Conservation (phyloP, 2,888 invertebrate species). For the Maniola hyperantus region DNA sequence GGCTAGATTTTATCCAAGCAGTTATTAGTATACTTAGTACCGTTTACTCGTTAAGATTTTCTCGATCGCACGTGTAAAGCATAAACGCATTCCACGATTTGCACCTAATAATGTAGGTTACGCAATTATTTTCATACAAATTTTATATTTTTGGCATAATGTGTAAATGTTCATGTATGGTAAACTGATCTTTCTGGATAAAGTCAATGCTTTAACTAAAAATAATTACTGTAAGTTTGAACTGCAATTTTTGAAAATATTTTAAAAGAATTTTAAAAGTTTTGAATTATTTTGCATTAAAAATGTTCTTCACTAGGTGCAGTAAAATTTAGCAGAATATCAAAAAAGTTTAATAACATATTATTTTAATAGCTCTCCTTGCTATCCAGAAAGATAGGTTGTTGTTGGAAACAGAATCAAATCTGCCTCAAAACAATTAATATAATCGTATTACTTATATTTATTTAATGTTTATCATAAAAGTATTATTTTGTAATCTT, state of each 20-base stretch:
- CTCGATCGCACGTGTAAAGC: conserved; percentile 17
- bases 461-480: conserved; percentile 58
- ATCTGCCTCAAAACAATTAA: conserved; percentile 68
- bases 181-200: conserved; percentile 19
- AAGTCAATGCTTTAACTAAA: conserved; percentile 2
- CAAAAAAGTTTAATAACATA: neutral
- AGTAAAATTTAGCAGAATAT: no score
- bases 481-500: conserved; percentile 63
- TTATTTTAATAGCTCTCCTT: neutral
- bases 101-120: conserved; percentile 59
- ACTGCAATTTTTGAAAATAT: no score
- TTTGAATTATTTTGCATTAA: no score
- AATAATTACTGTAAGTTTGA: neutral
- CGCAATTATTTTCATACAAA: conserved; percentile 73
- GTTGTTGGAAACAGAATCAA: conserved; percentile 48
- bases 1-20: no score
- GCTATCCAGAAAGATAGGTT: conserved; percentile 11
- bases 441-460: conserved; percentile 50
- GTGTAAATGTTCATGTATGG: conserved; percentile 28
- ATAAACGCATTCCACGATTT: conserved; percentile 64
- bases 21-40: conserved; percentile 51
- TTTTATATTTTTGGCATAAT: conserved; percentile 38
- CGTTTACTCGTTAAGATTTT: conserved; percentile 32
- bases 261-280: no score
- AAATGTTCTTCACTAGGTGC: no score